Evolutionary conservation across 2,113 vertebrate species (phyloP), one percentile per base, ranked within the genome.

Genomic region (Dendropsophus ebraccatus): DNA sequence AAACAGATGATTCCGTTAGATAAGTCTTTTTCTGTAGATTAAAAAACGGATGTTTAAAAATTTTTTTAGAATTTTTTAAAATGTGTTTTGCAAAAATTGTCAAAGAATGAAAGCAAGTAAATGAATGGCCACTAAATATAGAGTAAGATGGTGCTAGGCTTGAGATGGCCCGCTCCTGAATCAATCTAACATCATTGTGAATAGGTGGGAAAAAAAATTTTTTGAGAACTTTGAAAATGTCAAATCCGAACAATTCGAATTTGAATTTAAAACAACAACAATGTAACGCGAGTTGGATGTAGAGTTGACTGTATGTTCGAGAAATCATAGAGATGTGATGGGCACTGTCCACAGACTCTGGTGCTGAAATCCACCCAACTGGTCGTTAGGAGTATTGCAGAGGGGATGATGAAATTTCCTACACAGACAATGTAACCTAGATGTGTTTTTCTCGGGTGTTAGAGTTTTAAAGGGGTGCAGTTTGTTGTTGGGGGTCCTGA

Each of bases 321-420:
- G 47, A 2, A 32, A 32, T 76, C 3, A 54, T 54, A 52, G 47
- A 77, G 16, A 52, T 32, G 28, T 47, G 35, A 25, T 62, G n/a
- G 32, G 78, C 56, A 65, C 78, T 81, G 78, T 65, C 78, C 78
- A 21, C 4, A 4, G 37, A 4, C 78, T 81, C 10, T 41, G 32
- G 78, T 81, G 78, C 78, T 81, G 58, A 81, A 45, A 17, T 45
- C 23, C 4, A 14, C 25, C 56, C 77, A 25, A 16, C 54, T 45
- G 56, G 54, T 58, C 25, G 4, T 14, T 2, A 25, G 56, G 37
- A 47, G 23, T 58, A 81, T 47, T 65, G 56, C 56, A 65, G 5
- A 10, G 17, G 17, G 35, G 16, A 35, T 17, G 21, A 21, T 19
- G 19, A 11, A 1, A 28, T 81, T 23, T 45, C 32, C 28, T 37